phyloP scores from a whole-genome alignment of 37 sponge, comb jelly and placozoan genomes.

The Hexactinellida sp. region DNA sequence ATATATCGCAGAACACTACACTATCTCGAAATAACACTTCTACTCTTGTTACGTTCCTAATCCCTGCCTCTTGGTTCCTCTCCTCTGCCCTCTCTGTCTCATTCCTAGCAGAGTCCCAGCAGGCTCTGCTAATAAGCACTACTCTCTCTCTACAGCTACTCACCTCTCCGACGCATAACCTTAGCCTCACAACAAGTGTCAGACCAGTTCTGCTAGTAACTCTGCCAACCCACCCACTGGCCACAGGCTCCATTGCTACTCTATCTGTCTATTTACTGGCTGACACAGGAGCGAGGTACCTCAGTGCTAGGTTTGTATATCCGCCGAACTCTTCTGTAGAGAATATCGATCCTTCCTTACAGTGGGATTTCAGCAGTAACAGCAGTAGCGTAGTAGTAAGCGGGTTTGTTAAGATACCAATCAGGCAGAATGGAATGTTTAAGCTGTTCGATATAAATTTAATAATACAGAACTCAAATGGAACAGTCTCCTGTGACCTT shows the following conservation, averaged over 20 bases:
- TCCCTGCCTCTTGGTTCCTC: neutral
- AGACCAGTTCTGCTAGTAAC: neutral
- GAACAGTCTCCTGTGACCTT: neutral
- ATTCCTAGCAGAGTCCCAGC: neutral
- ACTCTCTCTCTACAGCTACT: neutral
- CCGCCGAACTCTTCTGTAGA: neutral
- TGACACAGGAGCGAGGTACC: neutral
- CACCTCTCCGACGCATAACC: neutral
- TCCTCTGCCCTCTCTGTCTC: no score
- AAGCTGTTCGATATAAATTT: neutral
- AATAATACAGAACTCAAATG: neutral
- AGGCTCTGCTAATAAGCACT: neutral
- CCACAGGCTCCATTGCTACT: neutral
- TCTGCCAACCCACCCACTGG: neutral
- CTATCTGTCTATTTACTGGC: neutral
- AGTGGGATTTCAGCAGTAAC: neutral
- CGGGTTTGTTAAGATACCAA: neutral
- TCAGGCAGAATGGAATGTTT: neutral
- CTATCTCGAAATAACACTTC: neutral
- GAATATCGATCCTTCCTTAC: neutral
- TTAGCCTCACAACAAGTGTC: neutral
- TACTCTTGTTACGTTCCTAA: neutral
- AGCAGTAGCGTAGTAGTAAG: neutral
- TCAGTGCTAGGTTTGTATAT: neutral
- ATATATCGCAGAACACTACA: neutral